Percentiles rank a stretch among this genome's conserved stretches.
Evolutionary conservation across 2,113 vertebrate genomes (phyloP).

Genomic region (Ardeotis arabs): DNA sequence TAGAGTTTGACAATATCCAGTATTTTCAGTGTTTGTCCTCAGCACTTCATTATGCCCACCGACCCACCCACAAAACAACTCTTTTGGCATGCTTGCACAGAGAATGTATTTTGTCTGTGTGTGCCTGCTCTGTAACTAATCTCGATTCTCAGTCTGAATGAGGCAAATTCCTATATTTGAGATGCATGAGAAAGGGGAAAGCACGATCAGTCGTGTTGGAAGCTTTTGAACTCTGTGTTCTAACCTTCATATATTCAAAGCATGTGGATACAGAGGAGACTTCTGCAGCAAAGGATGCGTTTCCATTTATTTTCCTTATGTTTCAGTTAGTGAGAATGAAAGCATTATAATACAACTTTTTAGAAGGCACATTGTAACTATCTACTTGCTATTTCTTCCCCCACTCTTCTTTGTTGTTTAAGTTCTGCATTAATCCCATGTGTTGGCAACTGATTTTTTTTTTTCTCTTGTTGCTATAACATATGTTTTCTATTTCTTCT

Average conservation of each 20-base stretch:
- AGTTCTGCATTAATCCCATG: background rate
- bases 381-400: background rate
- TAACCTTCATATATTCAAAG: background rate
- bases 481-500: background rate
- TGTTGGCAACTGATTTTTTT: background rate
- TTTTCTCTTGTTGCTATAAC: background rate
- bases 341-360: background rate
- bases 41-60: background rate
- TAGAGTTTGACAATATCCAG: background rate
- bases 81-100: background rate
- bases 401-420: background rate
- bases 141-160: background rate
- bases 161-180: fast-evolving
- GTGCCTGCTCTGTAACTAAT: background rate
- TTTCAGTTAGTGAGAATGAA: background rate
- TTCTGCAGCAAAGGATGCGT: background rate
- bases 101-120: background rate
- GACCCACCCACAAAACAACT: background rate
- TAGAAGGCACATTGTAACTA: background rate
- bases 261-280: background rate
- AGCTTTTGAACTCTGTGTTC: background rate
- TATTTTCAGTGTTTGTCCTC: background rate
- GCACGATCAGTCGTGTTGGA: background rate
- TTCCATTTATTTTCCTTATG: background rate
- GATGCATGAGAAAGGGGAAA: background rate